phyloP scores from a whole-genome alignment of 2,888 invertebrate species.

The Pseudococcus longispinus region DNA sequence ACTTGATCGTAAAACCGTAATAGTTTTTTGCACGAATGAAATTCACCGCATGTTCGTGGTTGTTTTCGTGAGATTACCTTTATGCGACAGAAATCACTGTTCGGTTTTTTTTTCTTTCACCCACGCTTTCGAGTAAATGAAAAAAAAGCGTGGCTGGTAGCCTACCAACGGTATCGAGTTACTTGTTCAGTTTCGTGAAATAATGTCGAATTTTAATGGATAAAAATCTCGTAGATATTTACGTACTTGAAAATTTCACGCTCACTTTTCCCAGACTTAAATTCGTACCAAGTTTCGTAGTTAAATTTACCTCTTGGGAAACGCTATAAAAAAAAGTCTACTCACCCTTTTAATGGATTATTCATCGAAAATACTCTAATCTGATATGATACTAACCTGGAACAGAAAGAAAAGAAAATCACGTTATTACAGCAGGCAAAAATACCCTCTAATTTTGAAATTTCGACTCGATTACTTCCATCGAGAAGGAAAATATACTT shows the following conservation, averaged over 20 bases:
- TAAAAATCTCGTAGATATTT: background rate
- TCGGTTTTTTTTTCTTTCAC: background rate
- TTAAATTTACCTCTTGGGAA: background rate
- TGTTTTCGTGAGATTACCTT: background rate
- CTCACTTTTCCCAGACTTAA: background rate
- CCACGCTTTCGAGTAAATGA: background rate
- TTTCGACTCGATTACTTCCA: background rate
- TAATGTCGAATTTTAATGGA: background rate
- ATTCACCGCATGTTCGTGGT: background rate
- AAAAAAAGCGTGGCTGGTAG: background rate
- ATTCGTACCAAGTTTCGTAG: background rate
- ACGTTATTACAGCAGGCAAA: background rate
- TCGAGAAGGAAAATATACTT: background rate
- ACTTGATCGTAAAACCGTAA: slow-evolving; percentile 34
- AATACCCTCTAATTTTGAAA: background rate
- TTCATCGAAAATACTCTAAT: background rate
- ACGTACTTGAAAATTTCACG: background rate
- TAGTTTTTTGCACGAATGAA: slow-evolving; percentile 39
- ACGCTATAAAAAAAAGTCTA: background rate
- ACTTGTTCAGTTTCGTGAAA: background rate
- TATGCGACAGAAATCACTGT: slow-evolving; percentile 17
- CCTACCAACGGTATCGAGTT: background rate
- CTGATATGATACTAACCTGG: background rate
- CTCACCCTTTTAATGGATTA: background rate
- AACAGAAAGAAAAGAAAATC: background rate